These are phyloP conservation scores for Cepphus grylle DNA, from an alignment of 2,113 vertebrate genomes.

Conservation along the genomic window DNA sequence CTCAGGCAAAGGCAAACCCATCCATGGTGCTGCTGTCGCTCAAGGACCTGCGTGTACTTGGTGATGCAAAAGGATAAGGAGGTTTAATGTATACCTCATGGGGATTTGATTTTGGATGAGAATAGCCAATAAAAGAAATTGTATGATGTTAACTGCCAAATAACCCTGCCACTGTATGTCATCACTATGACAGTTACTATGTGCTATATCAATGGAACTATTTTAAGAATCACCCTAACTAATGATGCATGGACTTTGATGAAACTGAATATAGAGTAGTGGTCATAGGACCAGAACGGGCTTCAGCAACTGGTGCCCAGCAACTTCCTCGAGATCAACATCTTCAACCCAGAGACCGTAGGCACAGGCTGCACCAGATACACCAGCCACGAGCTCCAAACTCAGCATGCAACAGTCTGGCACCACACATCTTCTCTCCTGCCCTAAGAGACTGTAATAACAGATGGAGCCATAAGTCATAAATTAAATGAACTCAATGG, in stretches of 20 bases:
- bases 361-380: not conserved
- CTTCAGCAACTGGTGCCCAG: not conserved
- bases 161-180: not conserved
- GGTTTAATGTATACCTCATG: not conserved
- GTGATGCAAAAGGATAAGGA: not conserved
- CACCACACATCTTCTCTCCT: not conserved
- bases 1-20: not conserved
- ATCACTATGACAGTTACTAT: not conserved
- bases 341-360: not conserved
- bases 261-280: not conserved
- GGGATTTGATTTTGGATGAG: not conserved
- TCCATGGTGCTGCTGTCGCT: not conserved
- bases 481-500: not conserved
- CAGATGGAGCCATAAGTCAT: not conserved
- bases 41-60: not conserved
- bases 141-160: not conserved
- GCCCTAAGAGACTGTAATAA: not conserved
- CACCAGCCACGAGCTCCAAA: not conserved
- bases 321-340: not conserved
- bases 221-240: not conserved
- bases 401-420: not conserved
- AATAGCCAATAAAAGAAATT: not conserved
- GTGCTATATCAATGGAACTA: not conserved
- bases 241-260: not conserved
- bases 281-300: not conserved